Evolutionary conservation across 2,797 vertebrate genomes (phyloP).

Genomic region (Novumbra hubbsi): DNA sequence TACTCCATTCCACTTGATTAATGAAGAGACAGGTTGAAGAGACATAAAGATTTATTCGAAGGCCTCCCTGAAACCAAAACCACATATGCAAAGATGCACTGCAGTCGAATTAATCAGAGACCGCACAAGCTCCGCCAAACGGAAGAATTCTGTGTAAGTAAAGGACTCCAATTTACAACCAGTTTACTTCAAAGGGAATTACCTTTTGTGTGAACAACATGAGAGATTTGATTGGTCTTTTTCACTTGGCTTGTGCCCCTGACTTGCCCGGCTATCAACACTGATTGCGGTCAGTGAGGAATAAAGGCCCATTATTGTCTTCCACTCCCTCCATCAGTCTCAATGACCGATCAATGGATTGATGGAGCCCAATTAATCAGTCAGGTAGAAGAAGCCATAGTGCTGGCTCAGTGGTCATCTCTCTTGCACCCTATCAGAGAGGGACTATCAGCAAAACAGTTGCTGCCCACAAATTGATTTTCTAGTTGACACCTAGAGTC

Average conservation of each 20-base stretch:
- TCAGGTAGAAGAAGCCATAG: slow-evolving; percentile 53
- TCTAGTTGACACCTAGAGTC: slow-evolving; percentile 20
- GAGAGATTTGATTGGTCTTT: slow-evolving; percentile 10
- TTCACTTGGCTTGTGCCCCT: slow-evolving; percentile 50
- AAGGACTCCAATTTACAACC: slow-evolving; percentile 28
- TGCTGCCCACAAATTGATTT: slow-evolving; percentile 60
- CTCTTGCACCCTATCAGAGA: slow-evolving; percentile 44
- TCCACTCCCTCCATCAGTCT: slow-evolving; percentile 26
- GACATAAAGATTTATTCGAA: slow-evolving; percentile 66
- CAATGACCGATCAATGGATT: slow-evolving; percentile 57
- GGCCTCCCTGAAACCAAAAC: slow-evolving; percentile 39
- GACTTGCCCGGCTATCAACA: slow-evolving; percentile 38
- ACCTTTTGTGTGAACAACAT: slow-evolving; percentile 39
- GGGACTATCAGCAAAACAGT: slow-evolving; percentile 52
- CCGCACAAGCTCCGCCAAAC: slow-evolving; percentile 27
- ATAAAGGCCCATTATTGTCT: slow-evolving; percentile 65
- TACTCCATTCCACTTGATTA: slow-evolving; percentile 76
- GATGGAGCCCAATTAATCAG: slow-evolving; percentile 68
- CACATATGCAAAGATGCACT: slow-evolving; percentile 50
- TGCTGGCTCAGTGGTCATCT: slow-evolving; percentile 62
- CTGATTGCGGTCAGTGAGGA: slow-evolving; percentile 39
- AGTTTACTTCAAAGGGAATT: slow-evolving; percentile 53
- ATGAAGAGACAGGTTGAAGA: slow-evolving; percentile 67
- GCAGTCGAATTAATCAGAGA: slow-evolving; percentile 51
- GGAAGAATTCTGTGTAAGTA: slow-evolving; percentile 1